These are phyloP conservation scores for Chrysopa pallens DNA, from an alignment of 1,140 invertebrate genomes.

Conservation along the genomic window DNA sequence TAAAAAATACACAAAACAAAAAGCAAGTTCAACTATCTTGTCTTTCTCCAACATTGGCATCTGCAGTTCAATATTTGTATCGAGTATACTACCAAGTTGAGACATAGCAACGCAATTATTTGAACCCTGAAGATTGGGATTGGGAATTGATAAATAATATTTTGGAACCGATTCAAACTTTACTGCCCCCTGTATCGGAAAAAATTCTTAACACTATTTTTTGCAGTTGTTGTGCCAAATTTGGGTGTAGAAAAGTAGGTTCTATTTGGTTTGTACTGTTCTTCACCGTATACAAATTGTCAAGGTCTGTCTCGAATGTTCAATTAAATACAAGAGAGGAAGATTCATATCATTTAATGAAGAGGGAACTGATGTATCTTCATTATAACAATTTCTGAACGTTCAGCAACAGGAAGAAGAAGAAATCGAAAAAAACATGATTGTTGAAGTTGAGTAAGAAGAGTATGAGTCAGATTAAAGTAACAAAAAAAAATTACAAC, in stretches of 20 bases:
- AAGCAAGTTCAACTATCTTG: slow-evolving; percentile 14
- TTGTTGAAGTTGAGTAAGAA: too few relatives aligned
- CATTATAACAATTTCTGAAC: too few relatives aligned
- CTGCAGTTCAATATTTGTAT: slow-evolving; percentile 15
- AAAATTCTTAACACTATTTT: slow-evolving; percentile 11
- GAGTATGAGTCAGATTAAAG: too few relatives aligned
- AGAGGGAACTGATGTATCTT: too few relatives aligned
- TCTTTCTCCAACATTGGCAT: slow-evolving; percentile 17
- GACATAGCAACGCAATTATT: slow-evolving; percentile 9
- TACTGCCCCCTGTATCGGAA: slow-evolving; percentile 13
- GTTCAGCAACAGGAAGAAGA: too few relatives aligned
- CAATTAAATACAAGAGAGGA: slow-evolving; percentile 8
- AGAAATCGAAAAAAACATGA: too few relatives aligned
- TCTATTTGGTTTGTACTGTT: slow-evolving; percentile 12
- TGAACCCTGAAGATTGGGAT: slow-evolving; percentile 8
- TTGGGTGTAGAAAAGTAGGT: slow-evolving; percentile 11
- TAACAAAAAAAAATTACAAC: too few relatives aligned
- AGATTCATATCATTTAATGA: slow-evolving; percentile 6
- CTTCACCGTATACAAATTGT: slow-evolving; percentile 12
- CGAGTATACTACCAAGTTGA: slow-evolving; percentile 8
- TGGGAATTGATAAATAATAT: slow-evolving; percentile 11
- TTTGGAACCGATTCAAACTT: slow-evolving; percentile 12
- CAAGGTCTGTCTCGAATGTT: slow-evolving; percentile 12
- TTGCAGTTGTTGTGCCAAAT: slow-evolving; percentile 13
- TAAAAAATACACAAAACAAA: slow-evolving; percentile 14